phyloP scores from a whole-genome alignment of 2,113 vertebrate species.

The Leuciscus idus region DNA sequence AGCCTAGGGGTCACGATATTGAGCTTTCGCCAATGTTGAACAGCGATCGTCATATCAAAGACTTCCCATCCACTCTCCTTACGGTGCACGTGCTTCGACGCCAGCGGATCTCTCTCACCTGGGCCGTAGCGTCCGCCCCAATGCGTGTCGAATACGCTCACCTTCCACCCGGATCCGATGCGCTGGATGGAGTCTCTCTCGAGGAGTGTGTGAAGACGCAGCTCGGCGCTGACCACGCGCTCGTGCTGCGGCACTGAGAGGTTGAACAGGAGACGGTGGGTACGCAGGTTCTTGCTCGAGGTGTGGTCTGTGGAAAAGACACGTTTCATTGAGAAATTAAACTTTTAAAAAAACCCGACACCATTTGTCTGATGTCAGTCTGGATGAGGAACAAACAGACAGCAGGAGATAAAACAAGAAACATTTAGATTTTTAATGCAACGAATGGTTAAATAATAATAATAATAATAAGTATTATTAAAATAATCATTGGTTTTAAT shows the following conservation, averaged over 20 bases:
- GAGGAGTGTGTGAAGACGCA: slow-evolving; percentile 86
- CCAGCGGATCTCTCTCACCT: slow-evolving; percentile 71
- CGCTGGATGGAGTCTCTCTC: slow-evolving; percentile 76
- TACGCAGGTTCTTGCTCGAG: slow-evolving; percentile 75
- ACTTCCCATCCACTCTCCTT: slow-evolving; percentile 89
- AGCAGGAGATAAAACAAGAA: not conserved
- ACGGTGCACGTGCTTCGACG: slow-evolving; percentile 81
- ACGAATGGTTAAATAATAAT: not conserved
- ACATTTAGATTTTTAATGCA: not conserved
- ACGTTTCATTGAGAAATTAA: no score
- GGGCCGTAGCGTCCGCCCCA: slow-evolving; percentile 57
- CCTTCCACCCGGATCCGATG: slow-evolving; percentile 79
- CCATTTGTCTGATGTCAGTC: not conserved
- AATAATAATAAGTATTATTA: no score
- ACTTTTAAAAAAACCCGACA: no score
- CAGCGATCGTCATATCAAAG: slow-evolving; percentile 88
- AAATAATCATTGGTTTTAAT: not conserved
- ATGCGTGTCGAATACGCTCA: slow-evolving; percentile 85
- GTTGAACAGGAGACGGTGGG: slow-evolving; percentile 89
- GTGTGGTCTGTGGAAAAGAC: slow-evolving; percentile 80
- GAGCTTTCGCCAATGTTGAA: slow-evolving; percentile 81
- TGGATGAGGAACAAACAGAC: not conserved
- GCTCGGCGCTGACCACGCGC: slow-evolving; percentile 85
- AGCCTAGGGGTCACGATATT: slow-evolving; percentile 79
- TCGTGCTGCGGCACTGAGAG: slow-evolving; percentile 89